Evolutionary conservation across 2,888 invertebrate genomes (phyloP).

Genomic region (Latrodectus hesperus): DNA sequence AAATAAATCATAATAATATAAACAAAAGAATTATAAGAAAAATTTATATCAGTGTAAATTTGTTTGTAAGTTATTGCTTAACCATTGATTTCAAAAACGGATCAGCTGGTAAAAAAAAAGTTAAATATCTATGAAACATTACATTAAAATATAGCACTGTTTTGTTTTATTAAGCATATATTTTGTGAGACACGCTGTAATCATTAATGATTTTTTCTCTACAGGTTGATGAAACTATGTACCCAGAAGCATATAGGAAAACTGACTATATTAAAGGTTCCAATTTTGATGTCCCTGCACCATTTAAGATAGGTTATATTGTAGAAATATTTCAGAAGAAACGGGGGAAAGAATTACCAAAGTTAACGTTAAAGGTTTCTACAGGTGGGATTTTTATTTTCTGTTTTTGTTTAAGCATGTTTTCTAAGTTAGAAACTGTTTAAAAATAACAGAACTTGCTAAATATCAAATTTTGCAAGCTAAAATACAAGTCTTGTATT

Average conservation of each 20-base stretch:
- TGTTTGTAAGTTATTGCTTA: too few relatives aligned
- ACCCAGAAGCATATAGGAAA: constrained; percentile 86
- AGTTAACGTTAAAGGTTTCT: constrained; percentile 81
- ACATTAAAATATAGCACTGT: neutral
- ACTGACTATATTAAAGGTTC: constrained; percentile 83
- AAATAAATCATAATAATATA: too few relatives aligned
- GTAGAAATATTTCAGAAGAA: constrained; percentile 79
- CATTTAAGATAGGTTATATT: constrained; percentile 84
- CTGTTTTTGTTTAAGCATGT: neutral
- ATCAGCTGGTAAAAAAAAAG: too few relatives aligned
- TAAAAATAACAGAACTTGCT: too few relatives aligned
- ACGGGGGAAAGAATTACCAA: constrained; percentile 76
- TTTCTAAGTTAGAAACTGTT: too few relatives aligned
- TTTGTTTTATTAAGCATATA: neutral
- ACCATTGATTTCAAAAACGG: too few relatives aligned
- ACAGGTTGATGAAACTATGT: constrained; percentile 81
- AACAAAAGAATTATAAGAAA: too few relatives aligned
- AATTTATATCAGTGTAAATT: too few relatives aligned
- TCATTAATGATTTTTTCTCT: neutral
- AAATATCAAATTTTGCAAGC: too few relatives aligned
- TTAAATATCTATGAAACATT: too few relatives aligned
- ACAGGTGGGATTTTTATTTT: constrained; percentile 70
- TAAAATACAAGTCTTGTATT: too few relatives aligned
- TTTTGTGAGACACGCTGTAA: neutral
- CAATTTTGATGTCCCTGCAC: constrained; percentile 83